These are phyloP conservation scores for Fistularia tabacaria DNA, from an alignment of 2,797 vertebrate genomes.

Conservation along the genomic window DNA sequence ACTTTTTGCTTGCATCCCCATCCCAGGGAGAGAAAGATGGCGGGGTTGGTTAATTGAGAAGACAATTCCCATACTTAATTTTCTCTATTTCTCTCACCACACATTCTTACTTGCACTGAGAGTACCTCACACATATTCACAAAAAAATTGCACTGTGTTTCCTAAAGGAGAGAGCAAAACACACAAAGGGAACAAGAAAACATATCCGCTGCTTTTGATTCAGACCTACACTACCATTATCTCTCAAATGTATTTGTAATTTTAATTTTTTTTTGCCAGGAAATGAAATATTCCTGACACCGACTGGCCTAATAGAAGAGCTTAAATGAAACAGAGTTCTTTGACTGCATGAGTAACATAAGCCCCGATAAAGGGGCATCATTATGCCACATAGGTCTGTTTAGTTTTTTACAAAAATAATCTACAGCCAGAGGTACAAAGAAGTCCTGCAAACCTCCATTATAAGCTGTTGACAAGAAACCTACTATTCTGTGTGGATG, in stretches of 20 bases:
- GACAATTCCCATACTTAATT: conserved; percentile 14
- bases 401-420: too few relatives aligned
- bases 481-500: too few relatives aligned
- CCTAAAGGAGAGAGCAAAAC: conserved; percentile 16
- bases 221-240: conserved; percentile 25
- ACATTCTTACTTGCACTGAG: conserved; percentile 34
- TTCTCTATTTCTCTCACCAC: conserved; percentile 3
- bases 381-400: too few relatives aligned
- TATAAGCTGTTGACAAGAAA: too few relatives aligned
- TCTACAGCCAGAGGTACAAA: too few relatives aligned
- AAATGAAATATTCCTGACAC: conserved; percentile 10
- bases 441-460: too few relatives aligned
- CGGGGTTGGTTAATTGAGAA: conserved; percentile 67
- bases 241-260: conserved; percentile 25
- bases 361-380: too few relatives aligned
- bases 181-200: conserved; percentile 1
- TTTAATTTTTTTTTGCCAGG: not conserved
- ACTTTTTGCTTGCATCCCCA: conserved; percentile 72
- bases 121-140: conserved; percentile 9
- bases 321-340: not conserved
- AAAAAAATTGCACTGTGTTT: conserved; percentile 11
- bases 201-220: conserved; percentile 11
- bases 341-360: too few relatives aligned
- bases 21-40: conserved; percentile 48
- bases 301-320: conserved; percentile 9